Conservation (phyloP, 2,888 invertebrate genomes). For the Athripsodes cinereus region DNA sequence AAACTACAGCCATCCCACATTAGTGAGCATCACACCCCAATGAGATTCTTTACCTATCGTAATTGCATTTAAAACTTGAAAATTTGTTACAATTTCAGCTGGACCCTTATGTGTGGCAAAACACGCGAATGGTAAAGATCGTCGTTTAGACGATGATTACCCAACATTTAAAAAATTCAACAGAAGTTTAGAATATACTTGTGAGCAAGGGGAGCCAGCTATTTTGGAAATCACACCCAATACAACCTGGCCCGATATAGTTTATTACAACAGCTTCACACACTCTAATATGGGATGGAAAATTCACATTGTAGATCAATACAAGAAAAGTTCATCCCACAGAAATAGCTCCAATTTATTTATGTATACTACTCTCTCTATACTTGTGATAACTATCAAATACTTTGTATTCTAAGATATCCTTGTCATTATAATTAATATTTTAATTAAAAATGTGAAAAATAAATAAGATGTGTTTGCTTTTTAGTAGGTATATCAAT, state of each 20-base stretch:
- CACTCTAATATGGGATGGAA: constrained; percentile 95
- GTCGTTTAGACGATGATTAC: constrained; percentile 73
- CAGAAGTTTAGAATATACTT: constrained; percentile 63
- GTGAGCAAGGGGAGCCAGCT: constrained; percentile 68
- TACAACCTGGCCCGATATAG: constrained; percentile 82
- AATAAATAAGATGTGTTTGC: too few relatives aligned
- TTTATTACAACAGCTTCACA: constrained; percentile 91
- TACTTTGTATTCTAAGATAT: too few relatives aligned
- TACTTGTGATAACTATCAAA: constrained; percentile 13
- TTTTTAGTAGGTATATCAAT: too few relatives aligned
- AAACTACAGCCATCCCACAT: too few relatives aligned
- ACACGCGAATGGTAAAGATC: constrained; percentile 60
- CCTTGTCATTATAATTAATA: not conserved
- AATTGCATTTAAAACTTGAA: not conserved
- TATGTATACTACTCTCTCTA: not conserved
- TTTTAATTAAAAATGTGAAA: too few relatives aligned
- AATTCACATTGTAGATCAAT: constrained; percentile 82
- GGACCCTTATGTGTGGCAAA: constrained; percentile 74
- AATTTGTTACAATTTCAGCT: constrained; percentile 46
- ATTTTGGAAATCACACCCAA: constrained; percentile 78
- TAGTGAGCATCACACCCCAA: too few relatives aligned
- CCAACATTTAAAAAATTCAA: constrained; percentile 79
- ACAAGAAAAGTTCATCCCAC: constrained; percentile 38
- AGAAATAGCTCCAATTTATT: not conserved
- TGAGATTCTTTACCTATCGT: too few relatives aligned